Evolutionary conservation across 2,797 vertebrate genomes (phyloP).

Genomic region (Pangasius mekongensis): DNA sequence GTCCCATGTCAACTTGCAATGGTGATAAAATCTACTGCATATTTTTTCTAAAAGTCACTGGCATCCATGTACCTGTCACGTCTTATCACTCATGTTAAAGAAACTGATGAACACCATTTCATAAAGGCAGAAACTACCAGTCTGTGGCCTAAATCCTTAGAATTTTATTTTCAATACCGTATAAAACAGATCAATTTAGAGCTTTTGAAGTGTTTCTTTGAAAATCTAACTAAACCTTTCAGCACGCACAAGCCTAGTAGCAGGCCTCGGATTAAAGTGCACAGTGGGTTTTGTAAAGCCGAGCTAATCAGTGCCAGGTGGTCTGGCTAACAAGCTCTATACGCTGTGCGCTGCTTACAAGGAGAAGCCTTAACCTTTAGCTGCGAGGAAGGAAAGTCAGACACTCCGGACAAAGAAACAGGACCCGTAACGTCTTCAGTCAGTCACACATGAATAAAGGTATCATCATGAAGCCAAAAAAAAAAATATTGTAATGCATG

Average conservation of each 20-base stretch:
- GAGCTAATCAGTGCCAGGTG: constrained; percentile 46
- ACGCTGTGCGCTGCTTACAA: constrained; percentile 11
- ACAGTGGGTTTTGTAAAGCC: constrained; percentile 45
- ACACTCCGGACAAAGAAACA: neutral
- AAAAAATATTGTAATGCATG: neutral
- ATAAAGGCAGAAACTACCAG: neutral
- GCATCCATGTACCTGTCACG: neutral
- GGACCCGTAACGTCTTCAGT: neutral
- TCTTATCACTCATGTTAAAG: neutral
- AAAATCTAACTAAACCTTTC: constrained; percentile 22
- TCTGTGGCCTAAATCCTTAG: neutral
- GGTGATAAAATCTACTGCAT: neutral
- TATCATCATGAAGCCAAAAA: neutral
- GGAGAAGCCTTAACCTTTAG: constrained; percentile 13
- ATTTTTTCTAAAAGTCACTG: neutral
- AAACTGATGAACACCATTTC: neutral
- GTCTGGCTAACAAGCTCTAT: constrained; percentile 23
- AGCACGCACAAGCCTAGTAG: constrained; percentile 8
- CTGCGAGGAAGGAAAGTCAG: neutral
- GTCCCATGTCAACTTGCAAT: neutral
- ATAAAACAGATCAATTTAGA: constrained; percentile 4
- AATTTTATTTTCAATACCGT: neutral
- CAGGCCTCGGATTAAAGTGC: constrained; percentile 28
- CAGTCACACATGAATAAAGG: neutral
- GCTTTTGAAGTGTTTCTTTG: neutral